Conservation (phyloP, 2,888 invertebrate species). For the Acanthosepion pharaonis region DNA sequence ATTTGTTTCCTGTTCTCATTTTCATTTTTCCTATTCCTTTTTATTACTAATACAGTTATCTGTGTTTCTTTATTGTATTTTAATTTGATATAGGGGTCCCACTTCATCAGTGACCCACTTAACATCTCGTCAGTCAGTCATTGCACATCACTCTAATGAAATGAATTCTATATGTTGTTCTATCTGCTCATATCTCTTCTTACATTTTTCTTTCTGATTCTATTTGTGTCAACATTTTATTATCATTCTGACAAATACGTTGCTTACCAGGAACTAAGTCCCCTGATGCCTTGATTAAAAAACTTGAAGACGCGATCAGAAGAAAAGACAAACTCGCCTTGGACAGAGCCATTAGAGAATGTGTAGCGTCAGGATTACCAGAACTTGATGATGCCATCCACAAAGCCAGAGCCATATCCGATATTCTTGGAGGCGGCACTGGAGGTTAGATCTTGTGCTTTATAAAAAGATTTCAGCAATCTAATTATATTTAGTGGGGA, state of each 20-base stretch:
- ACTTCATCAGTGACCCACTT: too few relatives aligned
- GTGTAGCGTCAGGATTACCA: conserved; percentile 38
- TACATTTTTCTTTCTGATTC: neutral
- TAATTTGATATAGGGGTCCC: too few relatives aligned
- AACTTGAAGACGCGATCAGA: conserved; percentile 41
- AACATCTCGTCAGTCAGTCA: too few relatives aligned
- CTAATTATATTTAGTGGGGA: too few relatives aligned
- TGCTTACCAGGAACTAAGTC: conserved; percentile 8
- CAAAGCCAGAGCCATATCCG: conserved; percentile 34
- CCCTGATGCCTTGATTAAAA: conserved; percentile 35
- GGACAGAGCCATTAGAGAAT: conserved; percentile 34
- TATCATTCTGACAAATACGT: neutral
- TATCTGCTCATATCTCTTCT: neutral
- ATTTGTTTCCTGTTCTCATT: too few relatives aligned
- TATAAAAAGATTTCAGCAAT: too few relatives aligned
- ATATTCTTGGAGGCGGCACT: conserved; percentile 38
- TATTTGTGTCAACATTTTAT: neutral
- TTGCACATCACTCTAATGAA: too few relatives aligned
- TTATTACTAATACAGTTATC: too few relatives aligned
- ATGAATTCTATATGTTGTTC: too few relatives aligned
- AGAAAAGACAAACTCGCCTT: conserved; percentile 42
- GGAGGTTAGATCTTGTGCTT: conserved; percentile 23
- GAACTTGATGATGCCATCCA: conserved; percentile 33
- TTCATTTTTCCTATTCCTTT: too few relatives aligned
- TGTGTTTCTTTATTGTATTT: too few relatives aligned